Evolutionary conservation across 2,888 invertebrate species (phyloP).

Genomic region (Stratiomys singularior): DNA sequence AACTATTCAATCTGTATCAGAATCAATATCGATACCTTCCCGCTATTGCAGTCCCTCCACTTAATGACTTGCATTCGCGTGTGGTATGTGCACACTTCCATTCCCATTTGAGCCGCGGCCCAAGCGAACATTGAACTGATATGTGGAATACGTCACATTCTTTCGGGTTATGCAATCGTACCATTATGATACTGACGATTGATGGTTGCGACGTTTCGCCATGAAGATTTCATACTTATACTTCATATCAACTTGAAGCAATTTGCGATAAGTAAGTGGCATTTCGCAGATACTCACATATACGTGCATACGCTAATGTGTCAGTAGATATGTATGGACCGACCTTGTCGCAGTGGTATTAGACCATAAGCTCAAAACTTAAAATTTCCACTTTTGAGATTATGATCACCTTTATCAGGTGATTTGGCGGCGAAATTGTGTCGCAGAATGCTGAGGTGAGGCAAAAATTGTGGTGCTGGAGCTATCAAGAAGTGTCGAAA

Average conservation of each 20-base stretch:
- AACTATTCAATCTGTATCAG: too few relatives aligned
- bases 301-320: too few relatives aligned
- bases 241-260: neutral
- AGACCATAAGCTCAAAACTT: slow-evolving; percentile 22
- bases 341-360: slow-evolving; percentile 43
- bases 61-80: neutral
- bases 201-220: slow-evolving; percentile 34
- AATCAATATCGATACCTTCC: neutral
- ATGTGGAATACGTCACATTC: slow-evolving; percentile 32
- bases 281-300: neutral
- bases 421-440: neutral
- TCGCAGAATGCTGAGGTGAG: neutral
- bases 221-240: slow-evolving; percentile 7
- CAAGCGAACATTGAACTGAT: neutral
- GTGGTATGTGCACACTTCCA: neutral
- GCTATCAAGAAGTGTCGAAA: too few relatives aligned
- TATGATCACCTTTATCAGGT: slow-evolving; percentile 19
- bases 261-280: slow-evolving; percentile 20
- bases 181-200: slow-evolving; percentile 28
- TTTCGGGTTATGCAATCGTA: slow-evolving; percentile 34
- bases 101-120: neutral
- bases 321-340: neutral
- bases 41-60: neutral
- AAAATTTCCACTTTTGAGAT: slow-evolving; percentile 6
- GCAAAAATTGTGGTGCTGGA: neutral